A percentile compares a stretch with the other conserved stretches of the same genome.
Conservation (phyloP, 2,888 invertebrate genomes). For the Eilema sororculum region DNA sequence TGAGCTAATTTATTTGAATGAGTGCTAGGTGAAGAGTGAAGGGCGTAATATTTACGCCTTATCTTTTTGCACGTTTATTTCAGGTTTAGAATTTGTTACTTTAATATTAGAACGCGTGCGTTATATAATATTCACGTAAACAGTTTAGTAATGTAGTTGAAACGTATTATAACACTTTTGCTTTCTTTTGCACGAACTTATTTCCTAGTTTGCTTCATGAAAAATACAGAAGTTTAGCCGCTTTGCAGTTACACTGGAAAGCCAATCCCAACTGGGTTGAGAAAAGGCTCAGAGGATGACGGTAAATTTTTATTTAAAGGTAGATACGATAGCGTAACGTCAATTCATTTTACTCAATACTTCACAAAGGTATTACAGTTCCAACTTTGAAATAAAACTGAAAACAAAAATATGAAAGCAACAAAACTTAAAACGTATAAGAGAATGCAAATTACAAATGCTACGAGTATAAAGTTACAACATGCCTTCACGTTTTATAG, state of each 20-base stretch:
- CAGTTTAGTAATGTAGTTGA: no score
- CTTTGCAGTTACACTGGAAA: no score
- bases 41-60: background rate
- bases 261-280: no score
- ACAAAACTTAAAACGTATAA: constrained; percentile 33
- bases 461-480: constrained; percentile 47
- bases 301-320: no score
- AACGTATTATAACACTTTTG: no score
- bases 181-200: no score
- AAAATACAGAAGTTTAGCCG: no score
- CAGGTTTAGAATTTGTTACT: background rate
- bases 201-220: no score
- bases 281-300: no score
- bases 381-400: constrained; percentile 17
- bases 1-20: constrained; percentile 33
- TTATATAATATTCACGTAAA: background rate
- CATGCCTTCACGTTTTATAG: constrained; percentile 53
- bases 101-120: background rate
- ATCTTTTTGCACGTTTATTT: background rate
- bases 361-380: background rate
- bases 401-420: constrained; percentile 26
- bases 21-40: constrained; percentile 3
- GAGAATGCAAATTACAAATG: constrained; percentile 43
- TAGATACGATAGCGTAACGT: no score
- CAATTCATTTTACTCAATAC: background rate